Percentiles rank a stretch among this genome's conserved stretches.
phyloP scores from a whole-genome alignment of 2,888 invertebrate genomes.

The Agonopterix heracliana region DNA sequence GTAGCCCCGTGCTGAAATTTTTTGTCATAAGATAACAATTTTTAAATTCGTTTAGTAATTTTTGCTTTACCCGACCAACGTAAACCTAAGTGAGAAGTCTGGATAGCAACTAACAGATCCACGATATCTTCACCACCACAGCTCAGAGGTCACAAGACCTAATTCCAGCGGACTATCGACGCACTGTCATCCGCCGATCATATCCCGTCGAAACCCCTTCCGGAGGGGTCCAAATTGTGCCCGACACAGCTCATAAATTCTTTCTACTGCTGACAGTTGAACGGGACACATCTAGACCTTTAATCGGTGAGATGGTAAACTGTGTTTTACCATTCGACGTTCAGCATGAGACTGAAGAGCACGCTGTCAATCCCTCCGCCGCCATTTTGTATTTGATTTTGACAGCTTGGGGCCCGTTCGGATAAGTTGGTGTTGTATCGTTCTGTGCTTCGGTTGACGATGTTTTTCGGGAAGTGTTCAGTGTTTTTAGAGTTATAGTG shows the following conservation, averaged over 20 bases:
- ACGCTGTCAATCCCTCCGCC: slow-evolving; percentile 38
- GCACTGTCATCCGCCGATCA: slow-evolving; percentile 20
- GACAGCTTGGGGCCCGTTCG: slow-evolving; percentile 9
- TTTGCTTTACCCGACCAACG: too few relatives aligned
- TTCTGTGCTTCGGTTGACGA: slow-evolving; percentile 15
- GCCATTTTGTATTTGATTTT: slow-evolving; percentile 33
- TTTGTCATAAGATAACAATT: too few relatives aligned
- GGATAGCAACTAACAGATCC: too few relatives aligned
- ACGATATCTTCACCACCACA: too few relatives aligned
- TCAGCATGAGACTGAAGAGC: slow-evolving; percentile 51
- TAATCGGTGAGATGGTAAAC: background rate
- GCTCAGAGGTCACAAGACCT: too few relatives aligned
- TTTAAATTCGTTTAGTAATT: too few relatives aligned
- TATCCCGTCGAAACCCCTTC: slow-evolving; percentile 40
- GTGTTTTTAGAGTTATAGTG: slow-evolving; percentile 16
- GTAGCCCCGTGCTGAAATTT: too few relatives aligned
- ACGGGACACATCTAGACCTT: slow-evolving; percentile 52
- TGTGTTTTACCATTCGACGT: slow-evolving; percentile 36
- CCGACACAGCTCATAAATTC: slow-evolving; percentile 63
- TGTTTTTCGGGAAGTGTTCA: slow-evolving; percentile 26
- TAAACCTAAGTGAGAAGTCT: too few relatives aligned
- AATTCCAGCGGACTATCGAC: background rate
- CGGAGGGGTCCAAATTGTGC: slow-evolving; percentile 50
- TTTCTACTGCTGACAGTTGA: slow-evolving; percentile 66
- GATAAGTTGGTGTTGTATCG: slow-evolving; percentile 20